Conservation (phyloP, 2,113 vertebrate species). For the Zosterops lateralis region DNA sequence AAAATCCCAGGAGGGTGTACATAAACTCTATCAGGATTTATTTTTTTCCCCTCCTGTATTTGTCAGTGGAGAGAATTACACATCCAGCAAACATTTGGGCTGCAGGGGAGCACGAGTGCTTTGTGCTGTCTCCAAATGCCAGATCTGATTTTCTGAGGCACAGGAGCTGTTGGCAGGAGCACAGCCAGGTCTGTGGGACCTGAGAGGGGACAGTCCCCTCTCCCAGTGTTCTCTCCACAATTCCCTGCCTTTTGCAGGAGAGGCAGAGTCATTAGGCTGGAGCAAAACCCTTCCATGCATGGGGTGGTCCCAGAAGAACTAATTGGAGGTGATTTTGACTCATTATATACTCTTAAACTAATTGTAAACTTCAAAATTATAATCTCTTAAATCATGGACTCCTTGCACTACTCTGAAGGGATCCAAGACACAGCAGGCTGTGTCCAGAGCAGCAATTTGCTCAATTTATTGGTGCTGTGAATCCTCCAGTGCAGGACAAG, state of each 20-base stretch:
- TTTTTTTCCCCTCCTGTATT: background rate
- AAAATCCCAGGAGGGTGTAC: background rate
- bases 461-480: fast-evolving
- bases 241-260: background rate
- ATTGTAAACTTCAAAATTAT: background rate
- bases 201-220: fast-evolving
- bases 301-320: background rate
- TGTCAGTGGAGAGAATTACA: background rate
- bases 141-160: background rate
- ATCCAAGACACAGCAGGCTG: background rate
- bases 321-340: background rate
- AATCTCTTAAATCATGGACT: fast-evolving
- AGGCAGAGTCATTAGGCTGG: background rate
- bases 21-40: background rate
- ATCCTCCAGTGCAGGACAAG: background rate
- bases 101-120: background rate
- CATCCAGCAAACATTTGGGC: background rate
- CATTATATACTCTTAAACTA: background rate
- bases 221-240: fast-evolving
- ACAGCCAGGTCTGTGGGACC: fast-evolving
- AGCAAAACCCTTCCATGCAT: background rate
- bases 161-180: background rate
- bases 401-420: fast-evolving
- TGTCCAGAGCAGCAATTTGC: fast-evolving
- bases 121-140: background rate